Evolutionary conservation across 2,888 invertebrate genomes (phyloP), one percentile per base, ranked within the genome.

Genomic region (Craniophora ligustri): DNA sequence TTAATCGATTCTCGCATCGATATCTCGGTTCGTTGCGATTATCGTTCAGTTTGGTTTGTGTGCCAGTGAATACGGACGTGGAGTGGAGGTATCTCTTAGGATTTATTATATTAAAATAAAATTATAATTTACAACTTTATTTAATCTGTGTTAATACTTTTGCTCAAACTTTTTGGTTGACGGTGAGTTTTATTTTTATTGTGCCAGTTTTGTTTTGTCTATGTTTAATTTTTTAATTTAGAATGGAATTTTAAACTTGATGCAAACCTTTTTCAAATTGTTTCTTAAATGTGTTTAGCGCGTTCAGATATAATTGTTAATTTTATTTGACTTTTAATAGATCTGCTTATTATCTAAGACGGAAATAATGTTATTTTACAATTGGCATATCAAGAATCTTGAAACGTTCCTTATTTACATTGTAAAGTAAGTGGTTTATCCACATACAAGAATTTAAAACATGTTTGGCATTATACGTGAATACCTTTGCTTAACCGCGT

Each of bases 11-110:
- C 75, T 60, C 76, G 58, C 67, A 78, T 73, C 73, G 79, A 75
- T 76, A 78, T 77, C 67, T 73, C 75, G 73, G 69, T 67, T 54
- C 59, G 45, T 62, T 57, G 72, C 67, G 73, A 67, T 77, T 72
- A 76, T 73, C 60, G 77, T 65, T 87, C 88, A 92, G 92, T 92
- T 84, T 78, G 74, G 68, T 78, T 78, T 86, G 81, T 84, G 92
- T 89, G 84, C 72, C 81, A 84, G 86, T 88, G 91, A 64, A 80
- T 73, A 71, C 62, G 74, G 90, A 86, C 92, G 92, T 88, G n/a
- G n/a, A n/a, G 85, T 80, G 61, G 55, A 67, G 48, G 64, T 57
- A 60, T 60, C 50, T n/a, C n/a, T n/a, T 56, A 55, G 56, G 57
- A n/a, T 48, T 31, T 5, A 30, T 55, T 48, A 38, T 45, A n/a